These are phyloP conservation scores for Daktulosphaira vitifoliae DNA, from an alignment of 1,140 invertebrate genomes.

Conservation along the genomic window DNA sequence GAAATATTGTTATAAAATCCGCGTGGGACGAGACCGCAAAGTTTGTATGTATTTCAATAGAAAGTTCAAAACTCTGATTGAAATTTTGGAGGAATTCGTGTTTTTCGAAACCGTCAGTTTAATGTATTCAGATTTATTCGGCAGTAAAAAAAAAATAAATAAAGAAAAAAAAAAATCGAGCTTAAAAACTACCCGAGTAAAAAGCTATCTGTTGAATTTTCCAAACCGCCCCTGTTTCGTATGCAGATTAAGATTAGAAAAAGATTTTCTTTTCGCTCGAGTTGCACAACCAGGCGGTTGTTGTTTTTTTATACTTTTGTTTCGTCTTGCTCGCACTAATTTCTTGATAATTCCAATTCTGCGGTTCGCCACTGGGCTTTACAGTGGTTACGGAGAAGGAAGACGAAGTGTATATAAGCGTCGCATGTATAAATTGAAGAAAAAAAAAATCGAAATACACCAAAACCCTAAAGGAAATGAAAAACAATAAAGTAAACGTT, in stretches of 20 bases:
- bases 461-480: constrained; percentile 22
- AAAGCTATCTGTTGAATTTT: constrained; percentile 33
- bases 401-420: too few species aligned
- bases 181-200: constrained; percentile 19
- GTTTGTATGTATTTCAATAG: too few species aligned
- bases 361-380: not conserved
- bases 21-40: too few species aligned
- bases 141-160: constrained; percentile 15
- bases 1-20: too few species aligned
- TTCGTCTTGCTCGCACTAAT: constrained; percentile 14
- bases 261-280: constrained; percentile 28
- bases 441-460: not conserved
- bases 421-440: too few species aligned
- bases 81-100: constrained; percentile 5
- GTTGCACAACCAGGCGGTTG: constrained; percentile 4
- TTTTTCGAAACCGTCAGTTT: constrained; percentile 14
- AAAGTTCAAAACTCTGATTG: too few species aligned
- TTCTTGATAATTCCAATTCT: constrained; percentile 32
- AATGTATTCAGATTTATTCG: constrained; percentile 34
- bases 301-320: not conserved
- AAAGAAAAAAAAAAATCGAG: constrained; percentile 10
- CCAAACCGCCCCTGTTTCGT: constrained; percentile 25
- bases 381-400: not conserved
- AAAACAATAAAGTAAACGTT: constrained; percentile 31
- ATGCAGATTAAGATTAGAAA: constrained; percentile 34